A percentile compares a stretch with the other conserved stretches of the same genome.
These are phyloP conservation scores for Lycopodina hypogea DNA, from an alignment of 37 sponge, comb jelly and placozoan genomes.

Conservation along the genomic window DNA sequence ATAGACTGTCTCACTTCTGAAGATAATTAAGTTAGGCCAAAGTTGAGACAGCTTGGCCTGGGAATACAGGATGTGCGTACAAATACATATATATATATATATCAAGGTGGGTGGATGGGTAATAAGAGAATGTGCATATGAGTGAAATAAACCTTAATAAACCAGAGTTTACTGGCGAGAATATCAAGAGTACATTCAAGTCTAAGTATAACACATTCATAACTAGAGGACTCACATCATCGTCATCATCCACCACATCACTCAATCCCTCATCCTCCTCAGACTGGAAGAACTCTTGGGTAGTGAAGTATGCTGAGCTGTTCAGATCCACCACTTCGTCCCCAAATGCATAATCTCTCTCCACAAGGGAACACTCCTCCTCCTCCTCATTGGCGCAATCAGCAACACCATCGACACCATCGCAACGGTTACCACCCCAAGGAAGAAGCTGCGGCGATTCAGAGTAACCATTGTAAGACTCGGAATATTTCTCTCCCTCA, in stretches of 20 bases:
- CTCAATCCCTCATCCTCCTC: neutral
- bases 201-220: too few relatives aligned
- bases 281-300: neutral
- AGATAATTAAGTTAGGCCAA: too few relatives aligned
- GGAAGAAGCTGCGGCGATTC: neutral
- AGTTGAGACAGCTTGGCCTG: too few relatives aligned
- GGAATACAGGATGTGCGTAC: too few relatives aligned
- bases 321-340: slow-evolving; percentile 34
- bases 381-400: neutral
- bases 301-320: neutral
- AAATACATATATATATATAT: too few relatives aligned
- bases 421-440: neutral
- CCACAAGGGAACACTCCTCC: neutral
- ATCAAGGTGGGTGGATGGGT: too few relatives aligned
- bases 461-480: neutral
- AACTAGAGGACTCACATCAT: neutral
- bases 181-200: too few relatives aligned
- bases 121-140: too few relatives aligned
- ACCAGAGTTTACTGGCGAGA: too few relatives aligned
- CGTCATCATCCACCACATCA: neutral
- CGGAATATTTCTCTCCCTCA: neutral
- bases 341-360: slow-evolving; percentile 23
- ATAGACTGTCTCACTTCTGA: too few relatives aligned
- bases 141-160: too few relatives aligned
- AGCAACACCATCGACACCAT: neutral